A percentile compares a stretch with the other conserved stretches of the same genome.
phyloP scores from a whole-genome alignment of 2,888 invertebrate genomes.

The Bombyx huttoni region DNA sequence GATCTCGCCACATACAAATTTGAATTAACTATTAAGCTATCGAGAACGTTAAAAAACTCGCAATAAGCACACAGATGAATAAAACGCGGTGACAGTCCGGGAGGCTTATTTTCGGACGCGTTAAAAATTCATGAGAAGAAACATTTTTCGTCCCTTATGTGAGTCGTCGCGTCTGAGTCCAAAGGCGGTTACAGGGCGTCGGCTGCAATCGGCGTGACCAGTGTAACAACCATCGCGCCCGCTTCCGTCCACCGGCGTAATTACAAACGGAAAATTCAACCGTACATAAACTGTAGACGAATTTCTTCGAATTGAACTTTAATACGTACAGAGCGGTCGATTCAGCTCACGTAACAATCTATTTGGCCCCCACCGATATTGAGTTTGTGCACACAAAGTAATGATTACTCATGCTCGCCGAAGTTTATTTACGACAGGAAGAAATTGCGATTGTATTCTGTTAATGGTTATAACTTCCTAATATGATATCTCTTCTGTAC shows the following conservation, averaged over 20 bases:
- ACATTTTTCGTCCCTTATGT: constrained; percentile 28
- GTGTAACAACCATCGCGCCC: constrained; percentile 50
- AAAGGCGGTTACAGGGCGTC: constrained; percentile 47
- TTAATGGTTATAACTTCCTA: constrained; percentile 63
- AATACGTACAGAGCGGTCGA: constrained; percentile 23
- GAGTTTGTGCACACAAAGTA: constrained; percentile 65
- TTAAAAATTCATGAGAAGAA: background rate
- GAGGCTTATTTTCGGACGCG: background rate
- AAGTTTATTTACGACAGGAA: constrained; percentile 69
- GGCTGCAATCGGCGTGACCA: constrained; percentile 50
- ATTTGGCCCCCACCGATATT: constrained; percentile 44
- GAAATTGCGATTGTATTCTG: constrained; percentile 67
- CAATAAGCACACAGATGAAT: background rate
- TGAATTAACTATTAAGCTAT: too few species aligned
- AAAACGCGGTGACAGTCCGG: background rate
- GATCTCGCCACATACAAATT: too few species aligned
- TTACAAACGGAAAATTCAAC: constrained; percentile 66
- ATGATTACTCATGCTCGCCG: constrained; percentile 61
- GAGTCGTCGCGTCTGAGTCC: constrained; percentile 48
- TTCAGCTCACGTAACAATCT: constrained; percentile 60
- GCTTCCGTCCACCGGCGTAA: constrained; percentile 60
- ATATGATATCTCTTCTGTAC: constrained; percentile 24
- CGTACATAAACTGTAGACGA: constrained; percentile 44
- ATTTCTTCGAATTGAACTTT: constrained; percentile 41
- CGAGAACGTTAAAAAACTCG: too few species aligned